A percentile compares a stretch with the other conserved stretches of the same genome.
Conservation (phyloP, 2,113 vertebrate genomes). For the Pseudopipra pipra region DNA sequence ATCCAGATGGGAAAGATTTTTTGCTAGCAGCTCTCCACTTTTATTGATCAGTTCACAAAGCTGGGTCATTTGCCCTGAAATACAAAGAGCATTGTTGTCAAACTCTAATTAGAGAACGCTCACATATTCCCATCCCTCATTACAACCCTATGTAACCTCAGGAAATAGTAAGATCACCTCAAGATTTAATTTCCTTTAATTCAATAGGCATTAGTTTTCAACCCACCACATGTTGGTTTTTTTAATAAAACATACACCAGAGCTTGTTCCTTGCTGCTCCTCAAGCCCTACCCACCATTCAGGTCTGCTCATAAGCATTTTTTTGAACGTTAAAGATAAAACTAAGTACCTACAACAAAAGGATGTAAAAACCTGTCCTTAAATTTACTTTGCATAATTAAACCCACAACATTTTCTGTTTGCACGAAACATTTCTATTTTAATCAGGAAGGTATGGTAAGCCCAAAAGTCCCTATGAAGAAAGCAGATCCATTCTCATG, state of each 20-base stretch:
- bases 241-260: neutral
- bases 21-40: conserved; percentile 97
- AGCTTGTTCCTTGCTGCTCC: neutral
- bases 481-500: neutral
- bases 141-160: neutral
- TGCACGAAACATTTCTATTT: neutral
- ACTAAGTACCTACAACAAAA: neutral
- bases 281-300: neutral
- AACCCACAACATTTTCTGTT: neutral
- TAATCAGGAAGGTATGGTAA: neutral
- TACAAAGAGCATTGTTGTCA: neutral
- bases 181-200: neutral
- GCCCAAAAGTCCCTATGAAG: neutral
- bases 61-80: conserved; percentile 98
- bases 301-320: neutral
- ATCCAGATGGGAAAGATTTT: conserved; percentile 97
- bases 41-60: conserved; percentile 99
- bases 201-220: neutral
- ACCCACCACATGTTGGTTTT: neutral
- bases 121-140: neutral
- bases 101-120: neutral
- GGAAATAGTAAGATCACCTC: neutral
- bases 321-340: neutral
- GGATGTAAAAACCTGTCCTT: neutral
- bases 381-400: neutral